Percentiles rank a stretch among this genome's conserved stretches.
Evolutionary conservation across 2,797 vertebrate genomes (phyloP).

Genomic region (Sebastes matsubarae): DNA sequence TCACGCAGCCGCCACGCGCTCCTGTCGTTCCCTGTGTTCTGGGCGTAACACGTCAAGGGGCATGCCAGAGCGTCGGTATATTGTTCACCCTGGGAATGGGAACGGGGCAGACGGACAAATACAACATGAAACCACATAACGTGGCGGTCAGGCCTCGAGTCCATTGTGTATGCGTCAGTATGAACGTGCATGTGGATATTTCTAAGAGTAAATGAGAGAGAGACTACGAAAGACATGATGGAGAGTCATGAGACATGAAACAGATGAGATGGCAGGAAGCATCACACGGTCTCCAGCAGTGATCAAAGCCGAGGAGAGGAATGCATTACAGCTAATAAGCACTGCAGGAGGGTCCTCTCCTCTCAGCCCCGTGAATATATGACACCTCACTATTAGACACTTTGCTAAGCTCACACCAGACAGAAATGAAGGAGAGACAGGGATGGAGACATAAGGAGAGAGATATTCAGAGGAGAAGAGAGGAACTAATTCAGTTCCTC

Average conservation of each 20-base stretch:
- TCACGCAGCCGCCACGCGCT: too few species aligned
- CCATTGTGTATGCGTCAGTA: neutral
- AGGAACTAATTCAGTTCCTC: neutral
- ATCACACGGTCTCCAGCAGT: constrained; percentile 54
- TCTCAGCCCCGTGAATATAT: constrained; percentile 11
- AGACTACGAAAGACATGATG: neutral
- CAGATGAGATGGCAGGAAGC: constrained; percentile 52
- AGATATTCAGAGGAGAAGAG: neutral
- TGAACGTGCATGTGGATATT: neutral
- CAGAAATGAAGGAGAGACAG: neutral
- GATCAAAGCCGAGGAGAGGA: constrained; percentile 65
- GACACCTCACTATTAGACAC: constrained; percentile 18
- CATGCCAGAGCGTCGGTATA: too few species aligned
- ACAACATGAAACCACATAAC: neutral
- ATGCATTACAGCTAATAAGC: constrained; percentile 66
- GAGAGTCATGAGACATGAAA: constrained; percentile 12
- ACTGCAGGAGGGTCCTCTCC: constrained; percentile 26
- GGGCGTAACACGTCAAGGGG: too few species aligned
- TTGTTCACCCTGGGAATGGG: too few species aligned
- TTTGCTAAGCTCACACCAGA: constrained; percentile 17
- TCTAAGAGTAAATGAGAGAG: neutral
- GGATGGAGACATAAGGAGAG: neutral
- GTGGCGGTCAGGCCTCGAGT: neutral
- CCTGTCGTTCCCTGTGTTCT: too few species aligned
- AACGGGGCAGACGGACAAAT: neutral